Evolutionary conservation across 2,888 invertebrate species (phyloP).

Genomic region (Morinoia aosen): DNA sequence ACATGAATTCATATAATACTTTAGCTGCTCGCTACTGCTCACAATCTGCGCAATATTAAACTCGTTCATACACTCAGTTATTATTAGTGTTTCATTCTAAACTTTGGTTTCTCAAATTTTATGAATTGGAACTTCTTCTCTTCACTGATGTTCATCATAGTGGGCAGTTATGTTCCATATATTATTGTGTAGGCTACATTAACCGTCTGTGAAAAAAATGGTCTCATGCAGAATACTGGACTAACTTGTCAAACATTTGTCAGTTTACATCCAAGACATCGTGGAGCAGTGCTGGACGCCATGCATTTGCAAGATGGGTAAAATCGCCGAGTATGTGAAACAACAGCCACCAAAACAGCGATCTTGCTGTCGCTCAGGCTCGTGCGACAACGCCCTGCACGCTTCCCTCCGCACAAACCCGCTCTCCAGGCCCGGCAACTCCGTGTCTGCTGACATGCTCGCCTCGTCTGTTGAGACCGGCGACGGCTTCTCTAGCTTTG

Average conservation of each 20-base stretch:
- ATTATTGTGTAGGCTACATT: not conserved
- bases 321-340: slow-evolving; percentile 47
- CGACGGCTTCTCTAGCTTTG: slow-evolving; percentile 26
- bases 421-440: slow-evolving; percentile 12
- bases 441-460: slow-evolving; percentile 12
- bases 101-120: not conserved
- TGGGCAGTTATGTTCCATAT: not conserved
- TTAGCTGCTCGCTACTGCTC: not conserved
- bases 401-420: not conserved
- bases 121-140: not conserved
- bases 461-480: not conserved
- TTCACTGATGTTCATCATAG: not conserved
- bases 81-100: not conserved
- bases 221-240: not conserved
- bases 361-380: slow-evolving; percentile 24
- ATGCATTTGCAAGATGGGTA: slow-evolving; percentile 61
- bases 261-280: slow-evolving; percentile 84
- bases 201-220: not conserved
- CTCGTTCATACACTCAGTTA: not conserved
- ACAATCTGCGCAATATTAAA: not conserved
- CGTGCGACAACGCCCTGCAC: slow-evolving; percentile 38
- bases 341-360: slow-evolving; percentile 31
- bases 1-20: not conserved
- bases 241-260: slow-evolving; percentile 67
- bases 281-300: slow-evolving; percentile 73